Evolutionary conservation across 1,140 invertebrate species (phyloP).

Genomic region (Gryon sp.): DNA sequence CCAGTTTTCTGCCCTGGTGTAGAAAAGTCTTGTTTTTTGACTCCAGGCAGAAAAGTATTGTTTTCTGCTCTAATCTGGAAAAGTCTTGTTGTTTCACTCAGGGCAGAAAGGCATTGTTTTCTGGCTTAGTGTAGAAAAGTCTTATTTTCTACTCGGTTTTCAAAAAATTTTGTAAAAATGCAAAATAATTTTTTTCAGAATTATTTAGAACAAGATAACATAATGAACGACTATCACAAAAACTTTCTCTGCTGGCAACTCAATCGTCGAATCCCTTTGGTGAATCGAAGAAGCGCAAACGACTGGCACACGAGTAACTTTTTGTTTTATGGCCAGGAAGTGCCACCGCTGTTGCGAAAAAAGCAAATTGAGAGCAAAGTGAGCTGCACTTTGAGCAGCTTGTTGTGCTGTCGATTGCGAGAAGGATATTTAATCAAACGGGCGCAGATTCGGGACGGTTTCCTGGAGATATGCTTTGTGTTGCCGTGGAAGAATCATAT

Average conservation of each 20-base stretch:
- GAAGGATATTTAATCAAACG: conserved; percentile 89
- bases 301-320: conserved; percentile 81
- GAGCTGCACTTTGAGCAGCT: conserved; percentile 83
- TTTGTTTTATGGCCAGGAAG: conserved; percentile 81
- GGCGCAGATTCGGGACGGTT: conserved; percentile 79
- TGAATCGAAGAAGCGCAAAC: conserved; percentile 62
- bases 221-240: conserved; percentile 87
- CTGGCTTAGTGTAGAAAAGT: too few relatives aligned
- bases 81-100: too few relatives aligned
- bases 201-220: conserved; percentile 69
- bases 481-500: conserved; percentile 89
- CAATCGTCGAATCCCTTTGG: conserved; percentile 76
- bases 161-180: too few relatives aligned
- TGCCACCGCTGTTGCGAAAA: conserved; percentile 82
- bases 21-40: too few relatives aligned
- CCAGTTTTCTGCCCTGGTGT: too few relatives aligned
- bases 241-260: conserved; percentile 89
- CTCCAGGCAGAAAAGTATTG: too few relatives aligned
- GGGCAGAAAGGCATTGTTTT: too few relatives aligned
- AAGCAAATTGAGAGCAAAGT: conserved; percentile 85
- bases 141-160: too few relatives aligned
- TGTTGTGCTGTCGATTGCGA: conserved; percentile 87
- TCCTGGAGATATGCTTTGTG: conserved; percentile 84
- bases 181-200: conserved; percentile 68
- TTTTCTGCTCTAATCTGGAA: too few relatives aligned